Evolutionary conservation across 2,888 invertebrate species (phyloP), one percentile per base, ranked within the genome.

Genomic region (Lycaena phlaeas): DNA sequence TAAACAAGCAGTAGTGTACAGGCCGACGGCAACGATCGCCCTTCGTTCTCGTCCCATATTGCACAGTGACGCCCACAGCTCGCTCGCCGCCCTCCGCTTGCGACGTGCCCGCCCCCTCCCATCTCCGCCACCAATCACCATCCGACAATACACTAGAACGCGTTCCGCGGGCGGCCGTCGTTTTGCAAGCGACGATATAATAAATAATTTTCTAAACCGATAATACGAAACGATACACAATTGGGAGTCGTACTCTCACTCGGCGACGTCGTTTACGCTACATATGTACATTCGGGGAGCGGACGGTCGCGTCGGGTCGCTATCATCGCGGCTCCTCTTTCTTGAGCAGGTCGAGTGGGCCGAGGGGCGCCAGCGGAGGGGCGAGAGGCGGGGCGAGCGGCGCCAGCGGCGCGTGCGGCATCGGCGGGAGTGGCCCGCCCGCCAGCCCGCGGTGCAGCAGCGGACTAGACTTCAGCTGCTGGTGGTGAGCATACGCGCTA

Each of bases 401-500:
- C 36, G 86, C 87, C 55, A 88, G 77, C 52, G 88, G 63, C 31
- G 63, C 54, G 45, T 56, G 63, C 43, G 68, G 73, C 55, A 87
- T 81, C 61, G 57, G 78, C 69, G 52, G 79, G 64, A 61, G 61
- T n/a, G n/a, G n/a, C n/a, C n/a, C n/a, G n/a, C n/a, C n/a, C 47
- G 40, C 57, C 61, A 88, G 75, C 52, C 86, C 61, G 48, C 73
- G 71, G 61, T 75, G 79, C 61, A 75, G 60, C 59, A 79, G 63
- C 57, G 74, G 69, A 49, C 65, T 70, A 50, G 88, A 76, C 73
- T 68, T 87, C 63, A 79, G 57, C 59, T 82, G 82, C 57, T 89
- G 89, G 52, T 87, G 84, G 42, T 87, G 87, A 42, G 89, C 87
- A 73, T 92, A 92, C 48, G 91, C 89, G 52, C 87, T 89, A 61